Percentiles rank a stretch among this genome's conserved stretches.
Conservation (phyloP, 2,113 vertebrate genomes). For the Promerops cafer region DNA sequence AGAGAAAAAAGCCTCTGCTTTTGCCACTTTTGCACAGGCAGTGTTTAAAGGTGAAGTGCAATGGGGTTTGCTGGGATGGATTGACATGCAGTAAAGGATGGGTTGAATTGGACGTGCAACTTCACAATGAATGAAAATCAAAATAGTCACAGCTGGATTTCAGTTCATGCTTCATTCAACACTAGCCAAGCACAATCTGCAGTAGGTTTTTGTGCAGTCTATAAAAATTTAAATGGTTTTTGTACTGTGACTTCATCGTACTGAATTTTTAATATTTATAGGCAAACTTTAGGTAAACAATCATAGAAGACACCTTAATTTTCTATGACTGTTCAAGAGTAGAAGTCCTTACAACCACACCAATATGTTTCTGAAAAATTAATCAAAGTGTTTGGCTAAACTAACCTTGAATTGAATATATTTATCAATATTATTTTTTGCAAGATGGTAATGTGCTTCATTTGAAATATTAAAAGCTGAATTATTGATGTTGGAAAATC, state of each 20-base stretch:
- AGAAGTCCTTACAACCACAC: neutral
- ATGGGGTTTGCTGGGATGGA: neutral
- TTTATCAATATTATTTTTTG: neutral
- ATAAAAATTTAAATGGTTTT: constrained; percentile 4
- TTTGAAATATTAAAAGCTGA: neutral
- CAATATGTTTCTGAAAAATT: neutral
- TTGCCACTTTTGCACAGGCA: neutral
- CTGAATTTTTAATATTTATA: neutral
- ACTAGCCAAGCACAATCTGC: neutral
- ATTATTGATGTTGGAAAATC: neutral
- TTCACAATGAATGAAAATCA: neutral
- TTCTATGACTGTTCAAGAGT: neutral
- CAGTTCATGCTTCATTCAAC: neutral
- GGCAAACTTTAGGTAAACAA: neutral
- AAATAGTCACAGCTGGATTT: neutral
- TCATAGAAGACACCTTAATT: neutral
- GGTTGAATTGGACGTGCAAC: neutral
- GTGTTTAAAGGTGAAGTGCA: neutral
- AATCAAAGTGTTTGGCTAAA: neutral
- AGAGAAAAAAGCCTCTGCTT: neutral
- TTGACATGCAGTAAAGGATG: neutral
- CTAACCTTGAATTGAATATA: neutral
- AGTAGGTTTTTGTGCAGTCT: neutral
- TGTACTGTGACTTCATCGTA: neutral
- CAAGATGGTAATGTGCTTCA: neutral